phyloP scores from a whole-genome alignment of 2,888 invertebrate species.

The Ennomos fuscantarius region DNA sequence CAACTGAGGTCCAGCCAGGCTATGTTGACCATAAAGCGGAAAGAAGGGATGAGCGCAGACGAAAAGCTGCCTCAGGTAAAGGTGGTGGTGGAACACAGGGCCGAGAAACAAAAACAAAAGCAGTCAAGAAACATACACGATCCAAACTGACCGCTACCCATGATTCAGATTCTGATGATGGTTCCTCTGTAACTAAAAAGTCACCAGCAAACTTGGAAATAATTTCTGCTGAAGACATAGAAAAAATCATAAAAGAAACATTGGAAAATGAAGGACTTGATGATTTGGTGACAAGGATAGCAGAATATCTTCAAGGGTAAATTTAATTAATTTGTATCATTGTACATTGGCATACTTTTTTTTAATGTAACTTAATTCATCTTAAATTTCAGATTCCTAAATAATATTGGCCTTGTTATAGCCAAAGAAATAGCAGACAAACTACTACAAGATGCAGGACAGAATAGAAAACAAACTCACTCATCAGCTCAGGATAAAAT shows the following conservation, averaged over 20 bases:
- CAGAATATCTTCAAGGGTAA: conserved; percentile 88
- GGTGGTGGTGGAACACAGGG: conserved; percentile 97
- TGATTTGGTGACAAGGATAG: conserved; percentile 88
- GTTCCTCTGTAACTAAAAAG: conserved; percentile 69
- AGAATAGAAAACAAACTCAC: conserved; percentile 90
- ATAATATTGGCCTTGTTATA: conserved; percentile 87
- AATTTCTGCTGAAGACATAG: conserved; percentile 88
- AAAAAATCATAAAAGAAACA: conserved; percentile 83
- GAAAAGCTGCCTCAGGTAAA: conserved; percentile 94
- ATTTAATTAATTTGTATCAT: conserved; percentile 24
- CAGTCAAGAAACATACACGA: conserved; percentile 92
- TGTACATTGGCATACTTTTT: background rate
- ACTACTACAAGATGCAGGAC: conserved; percentile 89
- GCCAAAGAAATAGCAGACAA: conserved; percentile 91
- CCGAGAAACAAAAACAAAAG: conserved; percentile 97
- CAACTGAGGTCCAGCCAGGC: conserved; percentile 62
- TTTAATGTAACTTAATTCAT: background rate
- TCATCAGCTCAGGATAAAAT: conserved; percentile 93
- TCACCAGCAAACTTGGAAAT: conserved; percentile 84
- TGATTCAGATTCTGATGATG: conserved; percentile 89
- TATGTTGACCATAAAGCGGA: conserved; percentile 86
- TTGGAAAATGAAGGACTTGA: conserved; percentile 90
- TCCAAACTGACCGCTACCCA: conserved; percentile 85
- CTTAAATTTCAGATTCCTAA: conserved; percentile 82
- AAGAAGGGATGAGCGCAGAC: conserved; percentile 94